Conservation (phyloP, 1,140 invertebrate genomes). For the Agrilus planipennis region DNA sequence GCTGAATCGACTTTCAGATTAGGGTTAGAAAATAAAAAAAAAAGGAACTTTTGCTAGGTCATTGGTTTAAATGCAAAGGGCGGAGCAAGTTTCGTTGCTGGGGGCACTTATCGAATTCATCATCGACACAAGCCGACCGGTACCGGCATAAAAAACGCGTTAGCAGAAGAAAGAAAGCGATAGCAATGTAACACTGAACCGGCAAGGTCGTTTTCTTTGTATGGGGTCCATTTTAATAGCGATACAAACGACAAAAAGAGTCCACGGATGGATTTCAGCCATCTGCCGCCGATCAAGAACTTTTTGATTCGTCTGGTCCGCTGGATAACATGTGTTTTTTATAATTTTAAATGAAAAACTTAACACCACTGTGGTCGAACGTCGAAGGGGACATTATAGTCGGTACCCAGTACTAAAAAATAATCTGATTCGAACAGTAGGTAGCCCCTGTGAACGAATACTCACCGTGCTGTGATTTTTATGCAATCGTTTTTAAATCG, state of each 20-base stretch:
- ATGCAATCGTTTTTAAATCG: too few species aligned
- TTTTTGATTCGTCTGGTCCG: conserved; percentile 12
- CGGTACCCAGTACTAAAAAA: conserved; percentile 22
- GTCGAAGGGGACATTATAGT: conserved; percentile 18
- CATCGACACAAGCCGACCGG: conserved; percentile 1
- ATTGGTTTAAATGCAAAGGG: conserved; percentile 9
- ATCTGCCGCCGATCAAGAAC: too few species aligned
- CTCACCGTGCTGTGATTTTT: too few species aligned
- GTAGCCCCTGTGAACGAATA: too few species aligned
- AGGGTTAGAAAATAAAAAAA: conserved; percentile 9
- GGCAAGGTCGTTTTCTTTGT: conserved; percentile 21
- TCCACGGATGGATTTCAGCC: too few species aligned
- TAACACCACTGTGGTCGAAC: conserved; percentile 26
- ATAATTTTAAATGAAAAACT: conserved; percentile 24
- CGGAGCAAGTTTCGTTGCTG: conserved; percentile 21
- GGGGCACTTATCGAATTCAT: conserved; percentile 17
- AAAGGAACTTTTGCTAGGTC: conserved; percentile 1
- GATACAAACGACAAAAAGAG: conserved; percentile 17
- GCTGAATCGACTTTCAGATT: conserved; percentile 2
- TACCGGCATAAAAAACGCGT: background rate
- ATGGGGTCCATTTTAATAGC: conserved; percentile 29
- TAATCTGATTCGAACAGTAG: conserved; percentile 6
- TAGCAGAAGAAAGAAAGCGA: background rate
- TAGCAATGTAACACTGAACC: conserved; percentile 6
- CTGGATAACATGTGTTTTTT: conserved; percentile 27